These are phyloP conservation scores for Sarcophaga rosellei DNA, from an alignment of 2,888 invertebrate genomes.

Conservation along the genomic window DNA sequence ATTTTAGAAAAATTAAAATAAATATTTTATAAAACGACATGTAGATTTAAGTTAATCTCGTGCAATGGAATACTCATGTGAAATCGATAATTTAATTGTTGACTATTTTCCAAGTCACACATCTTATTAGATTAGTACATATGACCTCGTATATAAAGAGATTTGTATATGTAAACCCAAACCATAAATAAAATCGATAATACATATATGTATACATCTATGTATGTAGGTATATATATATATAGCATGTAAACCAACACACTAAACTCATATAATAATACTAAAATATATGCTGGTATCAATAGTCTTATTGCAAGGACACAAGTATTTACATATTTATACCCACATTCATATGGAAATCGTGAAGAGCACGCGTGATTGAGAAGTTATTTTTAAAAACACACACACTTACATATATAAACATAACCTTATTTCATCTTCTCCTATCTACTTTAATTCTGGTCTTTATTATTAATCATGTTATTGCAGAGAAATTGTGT, in stretches of 20 bases:
- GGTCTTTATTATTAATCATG: not conserved
- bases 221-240: not conserved
- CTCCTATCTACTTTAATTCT: constrained; percentile 4
- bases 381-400: too few species aligned
- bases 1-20: too few species aligned
- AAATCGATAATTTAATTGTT: constrained; percentile 67
- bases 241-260: too few species aligned
- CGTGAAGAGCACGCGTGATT: too few species aligned
- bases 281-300: constrained; percentile 44
- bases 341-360: not conserved
- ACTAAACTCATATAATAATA: constrained; percentile 9
- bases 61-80: constrained; percentile 59
- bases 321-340: not conserved
- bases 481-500: too few species aligned
- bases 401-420: not conserved
- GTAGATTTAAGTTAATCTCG: constrained; percentile 36
- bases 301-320: constrained; percentile 35
- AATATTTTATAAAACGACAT: too few species aligned
- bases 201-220: too few species aligned
- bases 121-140: constrained; percentile 5
- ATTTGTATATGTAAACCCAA: not conserved
- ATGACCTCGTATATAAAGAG: not conserved
- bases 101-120: constrained; percentile 37
- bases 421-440: not conserved
- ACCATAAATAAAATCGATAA: too few species aligned